Evolutionary conservation across 2,888 invertebrate genomes (phyloP), one percentile per base, ranked within the genome.

Genomic region (Phymatocera aterrima): DNA sequence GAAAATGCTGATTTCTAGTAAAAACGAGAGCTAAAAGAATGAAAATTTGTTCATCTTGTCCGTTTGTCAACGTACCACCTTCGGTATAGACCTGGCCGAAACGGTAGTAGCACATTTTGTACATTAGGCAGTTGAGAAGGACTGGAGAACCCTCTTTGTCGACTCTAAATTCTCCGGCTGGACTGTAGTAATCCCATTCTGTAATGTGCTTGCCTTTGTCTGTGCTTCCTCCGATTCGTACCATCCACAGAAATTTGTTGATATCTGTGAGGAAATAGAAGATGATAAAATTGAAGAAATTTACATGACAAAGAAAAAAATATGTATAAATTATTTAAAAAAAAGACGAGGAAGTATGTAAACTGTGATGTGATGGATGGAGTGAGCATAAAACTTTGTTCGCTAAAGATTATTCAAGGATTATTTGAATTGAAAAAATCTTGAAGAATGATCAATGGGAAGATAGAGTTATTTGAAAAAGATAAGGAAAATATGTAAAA

Each of bases 211-310:
- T 95, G 72, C 99, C 99, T 85, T 96, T 94, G 82, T 98, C 97
- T 4, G 99, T 99, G 89, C 98, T 97, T 83, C 99, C 98, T 84
- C 99, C 98, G 90, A 98, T 97, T 65, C 96, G 93, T 61, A 99
- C 99, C 99, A 99, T 99, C 99, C 99, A 99, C 82, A 99, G 93
- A 92, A 99, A 99, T 92, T 99, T 99, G 92, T 99, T 99, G 81
- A 99, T 99, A 91, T 99, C 97, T 96, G 91, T 10, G 6, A 10
- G 1, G 87, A 81, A 84, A 79, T n/a, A n/a, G n/a, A n/a, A n/a
- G n/a, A n/a, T n/a, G n/a, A n/a, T n/a, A n/a, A n/a, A n/a, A n/a
- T n/a, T n/a, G n/a, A n/a, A n/a, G n/a, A n/a, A n/a, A n/a, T n/a
- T n/a, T n/a, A n/a, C n/a, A n/a, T 77, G 80, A 78, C 21, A 70